Percentiles rank a stretch among this genome's conserved stretches.
phyloP scores from a whole-genome alignment of 2,113 vertebrate species.

The Oncorhynchus masou region DNA sequence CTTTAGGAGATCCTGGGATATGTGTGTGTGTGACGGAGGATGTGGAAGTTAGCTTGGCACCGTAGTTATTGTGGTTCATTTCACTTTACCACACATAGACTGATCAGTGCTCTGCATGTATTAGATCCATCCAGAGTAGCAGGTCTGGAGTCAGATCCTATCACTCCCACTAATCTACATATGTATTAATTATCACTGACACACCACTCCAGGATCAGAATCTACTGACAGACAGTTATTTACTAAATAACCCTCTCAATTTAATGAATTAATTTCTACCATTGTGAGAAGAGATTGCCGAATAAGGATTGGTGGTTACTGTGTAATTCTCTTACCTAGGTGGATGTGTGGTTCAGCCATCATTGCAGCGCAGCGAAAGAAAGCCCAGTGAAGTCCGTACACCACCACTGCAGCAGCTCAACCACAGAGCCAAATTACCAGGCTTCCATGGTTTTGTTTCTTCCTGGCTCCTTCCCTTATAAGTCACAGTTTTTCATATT shows the following conservation, averaged over 20 bases:
- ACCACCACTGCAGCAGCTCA: background rate
- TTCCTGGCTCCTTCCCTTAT: background rate
- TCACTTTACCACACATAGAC: background rate
- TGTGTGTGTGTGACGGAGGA: slow-evolving; percentile 11
- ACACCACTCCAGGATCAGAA: background rate
- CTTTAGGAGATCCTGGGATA: slow-evolving; percentile 30
- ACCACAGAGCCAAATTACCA: background rate
- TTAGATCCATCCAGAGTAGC: background rate
- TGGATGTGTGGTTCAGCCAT: background rate
- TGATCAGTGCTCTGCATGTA: background rate
- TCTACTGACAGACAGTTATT: slow-evolving; percentile 17
- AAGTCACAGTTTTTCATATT: slow-evolving; percentile 60
- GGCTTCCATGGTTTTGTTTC: background rate
- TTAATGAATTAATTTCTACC: too few species aligned
- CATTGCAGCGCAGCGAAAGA: background rate
- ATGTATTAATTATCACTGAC: background rate
- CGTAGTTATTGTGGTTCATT: background rate
- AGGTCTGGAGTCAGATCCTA: slow-evolving; percentile 12
- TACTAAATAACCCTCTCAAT: too few species aligned
- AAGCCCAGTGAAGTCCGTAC: background rate
- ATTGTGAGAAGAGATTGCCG: too few species aligned
- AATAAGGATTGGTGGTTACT: too few species aligned
- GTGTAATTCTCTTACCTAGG: too few species aligned
- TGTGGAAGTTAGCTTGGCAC: too few species aligned
- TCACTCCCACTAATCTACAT: background rate